These are phyloP conservation scores for Micromesistius poutassou DNA, from an alignment of 2,797 vertebrate genomes.

Conservation along the genomic window DNA sequence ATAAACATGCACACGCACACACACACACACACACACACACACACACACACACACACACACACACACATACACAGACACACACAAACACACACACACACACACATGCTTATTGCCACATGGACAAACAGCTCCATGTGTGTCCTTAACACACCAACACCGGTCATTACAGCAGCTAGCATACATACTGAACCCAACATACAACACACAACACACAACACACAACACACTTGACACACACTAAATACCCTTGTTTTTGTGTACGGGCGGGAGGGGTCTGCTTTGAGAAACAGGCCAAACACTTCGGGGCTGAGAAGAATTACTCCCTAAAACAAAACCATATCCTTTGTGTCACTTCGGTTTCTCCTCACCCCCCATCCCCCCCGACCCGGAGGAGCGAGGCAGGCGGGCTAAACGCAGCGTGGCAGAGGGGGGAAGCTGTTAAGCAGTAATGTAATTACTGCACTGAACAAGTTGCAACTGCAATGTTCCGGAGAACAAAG, in stretches of 20 bases:
- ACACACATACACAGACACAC: slow-evolving; percentile 45
- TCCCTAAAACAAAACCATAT: background rate
- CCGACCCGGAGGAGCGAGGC: background rate
- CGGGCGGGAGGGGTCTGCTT: background rate
- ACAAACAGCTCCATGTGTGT: slow-evolving; percentile 37
- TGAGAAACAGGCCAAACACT: background rate
- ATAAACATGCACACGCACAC: slow-evolving; percentile 40
- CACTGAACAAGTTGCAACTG: slow-evolving; percentile 39
- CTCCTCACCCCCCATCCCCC: background rate
- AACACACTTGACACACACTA: slow-evolving; percentile 27
- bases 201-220: slow-evolving; percentile 8
- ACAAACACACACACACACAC: slow-evolving; percentile 43
- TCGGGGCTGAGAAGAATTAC: background rate
- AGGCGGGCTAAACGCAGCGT: background rate
- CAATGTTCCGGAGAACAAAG: slow-evolving; percentile 40
- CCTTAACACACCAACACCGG: slow-evolving; percentile 61
- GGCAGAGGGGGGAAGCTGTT: slow-evolving; percentile 34
- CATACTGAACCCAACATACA: slow-evolving; percentile 9
- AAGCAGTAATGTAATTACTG: slow-evolving; percentile 40
- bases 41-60: slow-evolving; percentile 43
- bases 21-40: slow-evolving; percentile 40
- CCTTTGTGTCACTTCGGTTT: background rate
- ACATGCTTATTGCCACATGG: slow-evolving; percentile 50
- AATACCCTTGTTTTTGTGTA: background rate
- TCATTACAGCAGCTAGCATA: slow-evolving; percentile 55